These are phyloP conservation scores for Monochamus saltuarius DNA, from an alignment of 1,140 invertebrate genomes.

Conservation along the genomic window DNA sequence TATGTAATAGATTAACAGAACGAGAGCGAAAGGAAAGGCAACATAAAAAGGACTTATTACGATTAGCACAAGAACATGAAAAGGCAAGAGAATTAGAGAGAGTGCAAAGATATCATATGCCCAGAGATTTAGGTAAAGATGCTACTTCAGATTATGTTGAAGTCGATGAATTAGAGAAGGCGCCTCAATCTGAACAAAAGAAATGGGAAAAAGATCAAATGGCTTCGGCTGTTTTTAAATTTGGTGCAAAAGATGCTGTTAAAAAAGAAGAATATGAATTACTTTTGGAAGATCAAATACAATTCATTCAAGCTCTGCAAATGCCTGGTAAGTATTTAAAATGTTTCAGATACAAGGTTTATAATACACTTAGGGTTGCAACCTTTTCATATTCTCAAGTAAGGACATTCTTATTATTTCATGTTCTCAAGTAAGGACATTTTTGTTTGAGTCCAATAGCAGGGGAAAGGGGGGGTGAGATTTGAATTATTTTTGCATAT, in stretches of 20 bases:
- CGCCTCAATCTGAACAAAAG: conserved; percentile 89
- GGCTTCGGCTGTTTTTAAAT: conserved; percentile 85
- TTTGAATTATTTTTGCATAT: no score
- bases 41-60: conserved; percentile 89
- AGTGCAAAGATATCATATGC: conserved; percentile 92
- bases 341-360: no score
- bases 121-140: conserved; percentile 72
- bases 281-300: conserved; percentile 93
- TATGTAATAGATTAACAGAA: conserved; percentile 73
- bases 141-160: conserved; percentile 78
- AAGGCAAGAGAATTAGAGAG: conserved; percentile 88
- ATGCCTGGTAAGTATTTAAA: conserved; percentile 86
- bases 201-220: conserved; percentile 99
- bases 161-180: conserved; percentile 82
- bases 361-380: no score
- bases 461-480: no score
- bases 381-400: no score
- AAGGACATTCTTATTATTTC: no score
- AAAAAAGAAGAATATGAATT: conserved; percentile 89
- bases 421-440: no score
- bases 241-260: conserved; percentile 84
- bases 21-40: conserved; percentile 80
- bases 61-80: conserved; percentile 94
- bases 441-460: no score
- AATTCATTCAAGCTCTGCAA: conserved; percentile 93